Evolutionary conservation across 1,140 invertebrate genomes (phyloP).

Genomic region (Ooceraea biroi): DNA sequence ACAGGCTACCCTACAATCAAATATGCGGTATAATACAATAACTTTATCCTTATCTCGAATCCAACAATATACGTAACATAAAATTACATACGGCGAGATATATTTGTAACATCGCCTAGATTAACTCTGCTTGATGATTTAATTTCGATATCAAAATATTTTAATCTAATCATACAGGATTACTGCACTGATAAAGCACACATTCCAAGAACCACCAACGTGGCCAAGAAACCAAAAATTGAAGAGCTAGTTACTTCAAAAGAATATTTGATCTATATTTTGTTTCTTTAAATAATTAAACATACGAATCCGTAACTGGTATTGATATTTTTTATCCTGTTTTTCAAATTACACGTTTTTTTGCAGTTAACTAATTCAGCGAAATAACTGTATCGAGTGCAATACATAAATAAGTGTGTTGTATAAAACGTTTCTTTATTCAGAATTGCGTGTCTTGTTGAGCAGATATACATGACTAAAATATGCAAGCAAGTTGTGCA

Average conservation of each 20-base stretch:
- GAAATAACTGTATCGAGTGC: neutral
- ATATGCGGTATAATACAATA: neutral
- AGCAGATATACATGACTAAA: neutral
- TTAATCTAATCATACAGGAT: conserved; percentile 47
- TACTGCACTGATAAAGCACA: neutral
- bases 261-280: conserved; percentile 5
- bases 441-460: too few species aligned
- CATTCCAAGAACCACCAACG: neutral
- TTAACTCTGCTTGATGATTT: neutral
- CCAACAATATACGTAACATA: neutral
- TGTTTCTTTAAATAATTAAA: neutral
- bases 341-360: neutral
- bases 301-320: neutral
- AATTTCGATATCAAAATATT: conserved; percentile 27
- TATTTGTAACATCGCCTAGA: neutral
- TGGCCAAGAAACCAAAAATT: neutral
- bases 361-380: neutral
- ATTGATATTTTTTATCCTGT: neutral
- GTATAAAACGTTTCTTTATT: too few species aligned
- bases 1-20: neutral
- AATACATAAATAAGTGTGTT: too few species aligned
- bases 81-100: neutral
- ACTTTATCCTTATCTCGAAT: neutral
- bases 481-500: neutral
- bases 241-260: too few species aligned